A percentile compares a stretch with the other conserved stretches of the same genome.
Conservation (phyloP, 2,113 vertebrate species). For the Onychorhynchus coronatus region DNA sequence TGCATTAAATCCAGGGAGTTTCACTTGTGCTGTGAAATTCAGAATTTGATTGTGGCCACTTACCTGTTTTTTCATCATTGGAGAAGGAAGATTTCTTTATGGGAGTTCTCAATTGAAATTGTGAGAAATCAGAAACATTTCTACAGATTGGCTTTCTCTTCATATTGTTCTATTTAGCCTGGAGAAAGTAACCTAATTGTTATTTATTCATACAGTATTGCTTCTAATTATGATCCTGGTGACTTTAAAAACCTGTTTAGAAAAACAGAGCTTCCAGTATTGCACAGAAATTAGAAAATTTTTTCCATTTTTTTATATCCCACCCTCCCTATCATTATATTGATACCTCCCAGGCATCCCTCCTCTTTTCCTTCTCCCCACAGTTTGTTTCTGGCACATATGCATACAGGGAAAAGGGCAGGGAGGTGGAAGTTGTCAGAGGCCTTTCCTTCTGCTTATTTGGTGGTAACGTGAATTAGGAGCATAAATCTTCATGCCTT, state of each 20-base stretch:
- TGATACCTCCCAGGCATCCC: neutral
- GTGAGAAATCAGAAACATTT: constrained; percentile 18
- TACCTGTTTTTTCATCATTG: neutral
- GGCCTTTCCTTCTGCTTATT: constrained; percentile 71
- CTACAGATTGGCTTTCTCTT: constrained; percentile 33
- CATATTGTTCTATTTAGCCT: constrained; percentile 15
- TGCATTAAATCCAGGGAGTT: neutral
- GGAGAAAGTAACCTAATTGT: constrained; percentile 14
- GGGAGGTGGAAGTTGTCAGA: constrained; percentile 59
- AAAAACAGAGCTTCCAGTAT: constrained; percentile 26
- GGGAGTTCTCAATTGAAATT: constrained; percentile 7
- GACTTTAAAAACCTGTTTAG: constrained; percentile 50
- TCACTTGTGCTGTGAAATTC: constrained; percentile 22
- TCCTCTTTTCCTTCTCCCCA: neutral
- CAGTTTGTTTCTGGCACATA: constrained; percentile 66
- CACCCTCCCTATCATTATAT: neutral
- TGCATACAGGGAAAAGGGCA: constrained; percentile 55
- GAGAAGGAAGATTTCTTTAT: constrained; percentile 11
- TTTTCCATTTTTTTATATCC: neutral
- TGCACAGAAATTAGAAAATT: constrained; percentile 8
- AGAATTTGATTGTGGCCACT: constrained; percentile 13
- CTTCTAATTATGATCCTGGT: constrained; percentile 27
- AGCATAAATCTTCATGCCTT: constrained; percentile 64
- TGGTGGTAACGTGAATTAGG: constrained; percentile 59
- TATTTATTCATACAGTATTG: constrained; percentile 24